phyloP scores from a whole-genome alignment of 1,140 invertebrate species.

The Trypoxylus dichotomus region DNA sequence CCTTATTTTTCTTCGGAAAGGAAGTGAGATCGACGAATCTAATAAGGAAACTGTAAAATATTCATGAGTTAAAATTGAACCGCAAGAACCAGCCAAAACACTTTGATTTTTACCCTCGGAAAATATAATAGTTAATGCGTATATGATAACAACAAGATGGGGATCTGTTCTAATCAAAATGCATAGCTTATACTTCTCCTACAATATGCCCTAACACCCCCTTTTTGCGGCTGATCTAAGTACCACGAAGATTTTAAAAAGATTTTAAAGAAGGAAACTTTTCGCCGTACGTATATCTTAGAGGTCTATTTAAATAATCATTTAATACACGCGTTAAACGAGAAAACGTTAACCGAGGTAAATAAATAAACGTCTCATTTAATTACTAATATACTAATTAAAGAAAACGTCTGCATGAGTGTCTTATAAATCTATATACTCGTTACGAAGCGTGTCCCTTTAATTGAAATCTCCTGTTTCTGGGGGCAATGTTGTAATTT shows the following conservation, averaged over 20 bases:
- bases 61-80: conserved; percentile 27
- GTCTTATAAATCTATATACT: background rate
- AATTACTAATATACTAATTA: background rate
- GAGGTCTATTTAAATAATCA: background rate
- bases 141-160: conserved; percentile 26
- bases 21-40: background rate
- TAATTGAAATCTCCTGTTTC: conserved; percentile 16
- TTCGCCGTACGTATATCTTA: background rate
- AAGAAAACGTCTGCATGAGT: background rate
- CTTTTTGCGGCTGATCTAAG: background rate
- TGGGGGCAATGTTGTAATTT: conserved; percentile 10
- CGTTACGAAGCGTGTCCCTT: background rate
- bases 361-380: background rate
- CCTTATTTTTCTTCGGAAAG: background rate
- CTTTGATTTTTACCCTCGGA: conserved; percentile 24
- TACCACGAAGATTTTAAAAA: background rate
- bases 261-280: background rate
- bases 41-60: conserved; percentile 22
- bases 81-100: conserved; percentile 22
- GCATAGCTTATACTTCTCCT: conserved; percentile 31
- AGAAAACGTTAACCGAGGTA: too few species aligned
- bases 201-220: background rate
- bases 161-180: conserved; percentile 28
- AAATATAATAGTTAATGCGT: conserved; percentile 23
- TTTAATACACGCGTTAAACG: background rate